phyloP scores from a whole-genome alignment of 2,797 vertebrate species.

The Cirrhinus molitorella region DNA sequence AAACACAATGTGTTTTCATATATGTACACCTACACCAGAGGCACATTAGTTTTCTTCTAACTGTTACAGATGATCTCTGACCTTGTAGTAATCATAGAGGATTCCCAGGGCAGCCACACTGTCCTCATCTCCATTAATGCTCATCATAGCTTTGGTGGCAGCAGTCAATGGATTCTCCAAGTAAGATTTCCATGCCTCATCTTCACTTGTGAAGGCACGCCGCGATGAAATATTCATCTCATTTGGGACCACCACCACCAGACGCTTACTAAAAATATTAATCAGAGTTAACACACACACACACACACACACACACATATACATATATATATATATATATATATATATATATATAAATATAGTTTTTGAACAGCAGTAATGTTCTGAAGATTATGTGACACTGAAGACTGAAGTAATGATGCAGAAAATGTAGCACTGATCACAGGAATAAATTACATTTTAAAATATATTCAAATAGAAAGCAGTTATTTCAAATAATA shows the following conservation, averaged over 20 bases:
- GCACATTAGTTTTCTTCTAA: background rate
- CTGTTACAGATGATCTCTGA: constrained; percentile 59
- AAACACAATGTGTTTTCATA: background rate
- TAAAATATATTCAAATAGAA: too few relatives aligned
- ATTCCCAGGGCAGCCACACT: constrained; percentile 95
- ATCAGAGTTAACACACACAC: too few relatives aligned
- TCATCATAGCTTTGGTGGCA: constrained; percentile 99
- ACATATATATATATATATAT: background rate
- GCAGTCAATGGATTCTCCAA: constrained; percentile 97
- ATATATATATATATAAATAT: background rate
- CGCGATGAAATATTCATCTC: constrained; percentile 89
- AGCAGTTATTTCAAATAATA: too few relatives aligned
- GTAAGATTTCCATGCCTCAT: constrained; percentile 97
- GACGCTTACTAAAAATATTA: constrained; percentile 85
- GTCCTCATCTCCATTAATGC: constrained; percentile 98
- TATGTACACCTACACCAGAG: background rate
- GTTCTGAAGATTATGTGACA: too few relatives aligned
- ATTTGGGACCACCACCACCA: constrained; percentile 94
- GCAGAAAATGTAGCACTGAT: too few relatives aligned
- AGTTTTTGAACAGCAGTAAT: too few relatives aligned
- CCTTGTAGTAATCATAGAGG: constrained; percentile 99
- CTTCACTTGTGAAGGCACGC: constrained; percentile 94
- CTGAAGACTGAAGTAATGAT: too few relatives aligned
- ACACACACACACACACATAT: too few relatives aligned
- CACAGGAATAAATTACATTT: too few relatives aligned